phyloP scores from a whole-genome alignment of 2,113 vertebrate genomes.

The Physeter macrocephalus region DNA sequence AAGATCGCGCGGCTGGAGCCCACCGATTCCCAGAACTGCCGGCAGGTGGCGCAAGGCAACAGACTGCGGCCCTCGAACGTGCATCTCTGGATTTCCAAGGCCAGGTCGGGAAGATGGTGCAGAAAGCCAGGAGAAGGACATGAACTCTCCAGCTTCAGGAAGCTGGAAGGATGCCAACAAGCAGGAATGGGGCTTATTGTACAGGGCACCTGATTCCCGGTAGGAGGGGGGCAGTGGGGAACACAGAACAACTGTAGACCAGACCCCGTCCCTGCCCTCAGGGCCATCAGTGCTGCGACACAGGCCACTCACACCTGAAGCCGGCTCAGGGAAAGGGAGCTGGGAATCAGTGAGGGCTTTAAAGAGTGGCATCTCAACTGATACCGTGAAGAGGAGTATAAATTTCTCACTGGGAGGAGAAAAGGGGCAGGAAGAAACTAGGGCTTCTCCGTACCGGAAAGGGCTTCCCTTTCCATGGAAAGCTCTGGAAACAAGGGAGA shows the following conservation, averaged over 20 bases:
- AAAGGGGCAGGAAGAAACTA: neutral
- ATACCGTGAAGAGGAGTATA: neutral
- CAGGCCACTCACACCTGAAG: too few relatives aligned
- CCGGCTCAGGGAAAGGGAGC: too few relatives aligned
- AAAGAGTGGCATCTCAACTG: neutral
- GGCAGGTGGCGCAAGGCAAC: neutral
- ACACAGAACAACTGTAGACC: rapidly evolving
- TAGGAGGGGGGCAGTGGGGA: rapidly evolving
- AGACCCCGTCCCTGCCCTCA: rapidly evolving
- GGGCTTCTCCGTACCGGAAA: neutral
- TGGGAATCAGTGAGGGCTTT: neutral
- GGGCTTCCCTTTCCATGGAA: neutral
- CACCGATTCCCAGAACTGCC: rapidly evolving
- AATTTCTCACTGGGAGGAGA: neutral
- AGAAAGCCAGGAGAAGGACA: neutral
- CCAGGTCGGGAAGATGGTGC: too few relatives aligned
- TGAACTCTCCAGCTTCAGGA: neutral
- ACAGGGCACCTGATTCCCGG: rapidly evolving
- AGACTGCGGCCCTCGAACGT: rapidly evolving
- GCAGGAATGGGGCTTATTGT: neutral
- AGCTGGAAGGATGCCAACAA: neutral
- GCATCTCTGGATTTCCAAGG: neutral
- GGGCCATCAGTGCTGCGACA: neutral
- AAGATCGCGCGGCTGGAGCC: neutral
- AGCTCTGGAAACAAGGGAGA: neutral